phyloP scores from a whole-genome alignment of 2,797 vertebrate genomes.

The Remorina albescens region DNA sequence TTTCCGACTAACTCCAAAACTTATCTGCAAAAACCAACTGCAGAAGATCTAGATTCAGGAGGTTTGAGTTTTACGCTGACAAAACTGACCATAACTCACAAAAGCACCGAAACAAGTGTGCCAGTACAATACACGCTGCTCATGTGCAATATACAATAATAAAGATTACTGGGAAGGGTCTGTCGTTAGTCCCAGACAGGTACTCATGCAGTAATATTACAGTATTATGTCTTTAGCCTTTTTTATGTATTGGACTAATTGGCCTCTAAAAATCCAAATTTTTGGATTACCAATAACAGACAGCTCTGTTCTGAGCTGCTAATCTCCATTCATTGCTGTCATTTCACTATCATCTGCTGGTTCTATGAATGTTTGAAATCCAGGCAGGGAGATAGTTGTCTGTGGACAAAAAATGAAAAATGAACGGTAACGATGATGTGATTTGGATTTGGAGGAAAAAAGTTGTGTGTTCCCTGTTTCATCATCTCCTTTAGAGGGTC shows the following conservation, averaged over 20 bases:
- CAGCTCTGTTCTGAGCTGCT: slow-evolving; percentile 4
- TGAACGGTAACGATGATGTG: no score
- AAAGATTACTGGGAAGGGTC: no score
- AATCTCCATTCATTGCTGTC: not conserved
- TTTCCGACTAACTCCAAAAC: not conserved
- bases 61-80: not conserved
- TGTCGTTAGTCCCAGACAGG: no score
- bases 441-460: not conserved
- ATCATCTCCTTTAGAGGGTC: not conserved
- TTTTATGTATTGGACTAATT: not conserved
- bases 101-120: no score
- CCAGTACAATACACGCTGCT: no score
- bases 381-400: not conserved
- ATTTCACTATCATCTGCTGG: not conserved
- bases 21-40: not conserved
- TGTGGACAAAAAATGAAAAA: not conserved
- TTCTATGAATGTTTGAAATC: not conserved
- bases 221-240: not conserved
- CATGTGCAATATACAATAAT: no score
- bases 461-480: not conserved
- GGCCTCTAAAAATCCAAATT: not conserved
- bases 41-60: no score
- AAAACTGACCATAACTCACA: not conserved
- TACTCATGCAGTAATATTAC: not conserved
- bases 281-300: not conserved